phyloP scores from a whole-genome alignment of 2,113 vertebrate species.

The Meles meles region DNA sequence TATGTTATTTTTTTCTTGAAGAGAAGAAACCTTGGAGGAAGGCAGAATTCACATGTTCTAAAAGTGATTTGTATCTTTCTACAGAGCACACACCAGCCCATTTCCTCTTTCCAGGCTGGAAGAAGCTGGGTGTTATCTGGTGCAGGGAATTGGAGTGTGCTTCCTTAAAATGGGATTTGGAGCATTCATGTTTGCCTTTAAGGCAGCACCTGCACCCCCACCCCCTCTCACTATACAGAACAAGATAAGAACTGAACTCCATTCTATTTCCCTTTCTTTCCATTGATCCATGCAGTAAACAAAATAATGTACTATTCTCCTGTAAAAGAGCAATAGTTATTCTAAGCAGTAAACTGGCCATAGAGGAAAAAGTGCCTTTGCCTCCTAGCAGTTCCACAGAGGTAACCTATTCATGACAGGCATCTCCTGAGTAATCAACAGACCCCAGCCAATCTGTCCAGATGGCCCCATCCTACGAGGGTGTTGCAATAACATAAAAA shows the following conservation, averaged over 20 bases:
- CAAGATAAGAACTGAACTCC: neutral
- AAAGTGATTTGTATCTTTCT: neutral
- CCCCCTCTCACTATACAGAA: neutral
- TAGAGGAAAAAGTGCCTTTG: neutral
- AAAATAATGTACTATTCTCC: neutral
- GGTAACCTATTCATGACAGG: neutral
- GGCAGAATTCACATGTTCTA: neutral
- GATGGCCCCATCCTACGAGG: neutral
- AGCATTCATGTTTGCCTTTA: neutral
- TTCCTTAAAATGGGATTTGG: neutral
- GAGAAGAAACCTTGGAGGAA: neutral
- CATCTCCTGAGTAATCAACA: neutral
- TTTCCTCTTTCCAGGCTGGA: neutral
- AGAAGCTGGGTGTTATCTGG: neutral
- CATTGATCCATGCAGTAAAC: neutral
- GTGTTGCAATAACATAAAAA: slow-evolving; percentile 61
- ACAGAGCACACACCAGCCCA: too few species aligned
- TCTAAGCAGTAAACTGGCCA: neutral
- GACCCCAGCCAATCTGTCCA: neutral
- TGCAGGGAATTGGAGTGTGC: neutral
- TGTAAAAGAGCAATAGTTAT: neutral
- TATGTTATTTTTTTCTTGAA: neutral
- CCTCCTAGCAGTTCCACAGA: neutral
- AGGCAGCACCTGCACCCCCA: neutral
- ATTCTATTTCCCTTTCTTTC: neutral